Evolutionary conservation across 2,888 invertebrate species (phyloP).

Genomic region (Therioaphis trifolii): DNA sequence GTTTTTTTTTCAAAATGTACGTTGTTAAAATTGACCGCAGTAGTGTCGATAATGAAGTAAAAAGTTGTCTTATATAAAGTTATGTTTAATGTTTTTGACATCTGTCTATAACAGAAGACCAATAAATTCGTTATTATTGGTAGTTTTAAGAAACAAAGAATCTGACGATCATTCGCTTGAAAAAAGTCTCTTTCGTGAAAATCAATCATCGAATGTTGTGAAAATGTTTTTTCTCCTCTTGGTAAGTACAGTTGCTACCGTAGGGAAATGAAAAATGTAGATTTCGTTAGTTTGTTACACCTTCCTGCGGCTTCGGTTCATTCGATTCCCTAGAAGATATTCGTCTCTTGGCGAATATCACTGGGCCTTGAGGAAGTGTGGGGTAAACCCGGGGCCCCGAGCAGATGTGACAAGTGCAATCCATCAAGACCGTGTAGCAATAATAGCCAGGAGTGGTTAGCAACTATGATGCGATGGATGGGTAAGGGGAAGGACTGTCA

Average conservation of each 20-base stretch:
- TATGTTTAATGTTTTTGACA: neutral
- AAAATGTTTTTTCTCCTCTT: neutral
- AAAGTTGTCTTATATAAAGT: neutral
- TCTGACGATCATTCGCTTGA: neutral
- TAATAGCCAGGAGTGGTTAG: slow-evolving; percentile 55
- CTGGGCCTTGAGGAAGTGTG: neutral
- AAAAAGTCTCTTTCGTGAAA: neutral
- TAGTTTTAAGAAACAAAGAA: neutral
- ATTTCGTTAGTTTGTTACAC: slow-evolving; percentile 38
- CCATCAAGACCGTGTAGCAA: slow-evolving; percentile 41
- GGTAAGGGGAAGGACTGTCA: slow-evolving; percentile 21
- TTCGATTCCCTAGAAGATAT: slow-evolving; percentile 42
- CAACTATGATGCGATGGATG: slow-evolving; percentile 1
- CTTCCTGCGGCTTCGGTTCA: slow-evolving; percentile 10
- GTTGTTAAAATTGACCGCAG: too few relatives aligned
- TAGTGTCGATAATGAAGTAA: neutral
- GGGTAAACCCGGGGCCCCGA: slow-evolving; percentile 1
- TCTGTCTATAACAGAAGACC: neutral
- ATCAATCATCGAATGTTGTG: neutral
- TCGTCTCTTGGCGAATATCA: slow-evolving; percentile 36
- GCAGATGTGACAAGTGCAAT: slow-evolving; percentile 57
- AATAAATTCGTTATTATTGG: neutral
- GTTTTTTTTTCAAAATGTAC: too few relatives aligned
- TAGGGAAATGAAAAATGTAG: slow-evolving; percentile 39
- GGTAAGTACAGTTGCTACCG: neutral